These are phyloP conservation scores for Leptopilina clavipes DNA, from an alignment of 1,140 invertebrate species.

Conservation along the genomic window DNA sequence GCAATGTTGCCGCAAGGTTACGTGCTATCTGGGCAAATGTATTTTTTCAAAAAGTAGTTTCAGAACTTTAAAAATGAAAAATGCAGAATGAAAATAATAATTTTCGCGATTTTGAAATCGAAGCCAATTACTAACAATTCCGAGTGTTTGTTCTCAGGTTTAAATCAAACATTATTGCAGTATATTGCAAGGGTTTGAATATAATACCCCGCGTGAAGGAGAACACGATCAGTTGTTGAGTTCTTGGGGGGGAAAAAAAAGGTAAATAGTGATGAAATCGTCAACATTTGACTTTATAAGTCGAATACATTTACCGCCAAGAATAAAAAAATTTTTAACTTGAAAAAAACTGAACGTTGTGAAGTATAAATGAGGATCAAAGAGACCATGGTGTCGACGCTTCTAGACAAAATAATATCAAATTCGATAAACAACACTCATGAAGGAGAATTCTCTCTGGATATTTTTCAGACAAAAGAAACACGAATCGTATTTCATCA, in stretches of 20 bases:
- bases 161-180: conserved; percentile 25
- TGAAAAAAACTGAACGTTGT: background rate
- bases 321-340: background rate
- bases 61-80: background rate
- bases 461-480: too few relatives aligned
- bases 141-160: background rate
- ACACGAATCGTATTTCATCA: background rate
- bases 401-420: conserved; percentile 12
- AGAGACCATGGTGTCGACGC: background rate
- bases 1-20: too few relatives aligned
- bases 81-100: background rate
- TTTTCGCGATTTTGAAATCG: conserved; percentile 4
- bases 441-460: too few relatives aligned
- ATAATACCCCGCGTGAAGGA: conserved; percentile 15
- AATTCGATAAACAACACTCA: background rate
- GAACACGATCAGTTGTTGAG: conserved; percentile 23
- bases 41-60: too few relatives aligned
- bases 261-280: conserved; percentile 10
- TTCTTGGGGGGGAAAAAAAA: conserved; percentile 16
- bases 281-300: conserved; percentile 6
- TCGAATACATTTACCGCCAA: background rate
- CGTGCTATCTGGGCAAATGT: too few relatives aligned
- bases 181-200: conserved; percentile 1
- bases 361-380: background rate
- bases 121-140: conserved; percentile 3